Evolutionary conservation across 2,888 invertebrate genomes (phyloP), one percentile per base, ranked within the genome.

Genomic region (Prenolepis imparis): DNA sequence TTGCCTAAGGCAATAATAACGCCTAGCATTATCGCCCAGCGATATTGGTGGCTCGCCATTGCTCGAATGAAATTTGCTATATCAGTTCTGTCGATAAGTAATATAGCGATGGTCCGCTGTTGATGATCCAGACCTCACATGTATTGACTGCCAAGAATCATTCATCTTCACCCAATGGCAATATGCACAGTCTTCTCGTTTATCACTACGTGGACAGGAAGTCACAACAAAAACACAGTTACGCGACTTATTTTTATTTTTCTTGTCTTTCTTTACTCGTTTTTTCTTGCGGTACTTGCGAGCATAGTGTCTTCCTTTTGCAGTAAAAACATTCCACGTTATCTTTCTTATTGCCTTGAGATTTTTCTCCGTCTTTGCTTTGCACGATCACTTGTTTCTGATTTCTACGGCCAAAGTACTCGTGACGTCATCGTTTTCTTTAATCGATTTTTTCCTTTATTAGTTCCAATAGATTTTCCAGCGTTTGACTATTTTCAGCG

Each of bases 21-120:
- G 18, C 6, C 11, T 15, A 78, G 28, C 1, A 32, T 32, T 32
- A 3, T 32, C 28, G 28, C 28, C 28, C 2, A 32, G 28, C 28
- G 28, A 32, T 32, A 32, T 32, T n/a, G n/a, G n/a, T 3, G 28
- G 3, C 1, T 32, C 28, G 3, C 28, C 28, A 32, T 3, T 32
- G 28, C 28, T 32, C 28, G 28, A 1, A 3, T 3, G 1, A 36
- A 36, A 36, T 8, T 36, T 8, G 36, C 36, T 36, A 8, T 36
- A 84, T 81, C 83, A 87, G 12, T 84, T 72, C 2, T 81, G 75
- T n/a, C 82, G 82, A 28, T 59, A 61, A 57, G 87, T 85, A 12
- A 87, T 66, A 15, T 87, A 80, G 59, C 3, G 87, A 84, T 15
- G 87, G 82, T 6, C 80, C 82, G 73, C 84, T 86, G 63, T 86